A percentile compares a stretch with the other conserved stretches of the same genome.
Conservation (phyloP, 2,888 invertebrate species). For the Timema podura region DNA sequence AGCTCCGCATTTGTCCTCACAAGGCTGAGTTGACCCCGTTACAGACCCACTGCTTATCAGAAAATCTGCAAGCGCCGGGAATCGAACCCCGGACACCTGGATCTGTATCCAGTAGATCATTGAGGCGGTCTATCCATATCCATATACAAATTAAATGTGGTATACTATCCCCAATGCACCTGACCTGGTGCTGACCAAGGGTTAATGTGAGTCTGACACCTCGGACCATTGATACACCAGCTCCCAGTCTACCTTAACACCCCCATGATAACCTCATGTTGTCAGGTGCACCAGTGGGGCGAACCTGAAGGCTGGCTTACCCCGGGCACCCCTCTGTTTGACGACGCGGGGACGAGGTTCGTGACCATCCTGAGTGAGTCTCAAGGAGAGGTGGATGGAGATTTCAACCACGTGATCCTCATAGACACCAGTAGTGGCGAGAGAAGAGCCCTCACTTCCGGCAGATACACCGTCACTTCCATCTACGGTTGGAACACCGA, state of each 20-base stretch:
- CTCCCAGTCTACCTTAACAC: not conserved
- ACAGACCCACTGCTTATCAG: too few relatives aligned
- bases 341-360: constrained; percentile 47
- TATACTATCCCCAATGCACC: not conserved
- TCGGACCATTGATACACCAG: not conserved
- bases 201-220: not conserved
- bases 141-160: not conserved
- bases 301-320: constrained; percentile 70
- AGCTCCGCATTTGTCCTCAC: too few relatives aligned
- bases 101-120: too few relatives aligned
- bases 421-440: constrained; percentile 29
- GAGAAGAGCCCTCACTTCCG: constrained; percentile 51
- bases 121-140: too few relatives aligned
- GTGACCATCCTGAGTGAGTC: constrained; percentile 44
- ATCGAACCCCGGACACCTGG: too few relatives aligned
- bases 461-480: constrained; percentile 56
- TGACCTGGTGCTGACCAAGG: too few relatives aligned
- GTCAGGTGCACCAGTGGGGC: constrained; percentile 46
- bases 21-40: too few relatives aligned
- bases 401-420: constrained; percentile 42
- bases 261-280: constrained; percentile 2
- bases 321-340: constrained; percentile 49
- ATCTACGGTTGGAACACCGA: constrained; percentile 60
- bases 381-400: constrained; percentile 38
- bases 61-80: too few relatives aligned